Percentiles rank a stretch among this genome's conserved stretches.
Conservation (phyloP, 2,888 invertebrate genomes). For the Lamellibrachia satsuma region DNA sequence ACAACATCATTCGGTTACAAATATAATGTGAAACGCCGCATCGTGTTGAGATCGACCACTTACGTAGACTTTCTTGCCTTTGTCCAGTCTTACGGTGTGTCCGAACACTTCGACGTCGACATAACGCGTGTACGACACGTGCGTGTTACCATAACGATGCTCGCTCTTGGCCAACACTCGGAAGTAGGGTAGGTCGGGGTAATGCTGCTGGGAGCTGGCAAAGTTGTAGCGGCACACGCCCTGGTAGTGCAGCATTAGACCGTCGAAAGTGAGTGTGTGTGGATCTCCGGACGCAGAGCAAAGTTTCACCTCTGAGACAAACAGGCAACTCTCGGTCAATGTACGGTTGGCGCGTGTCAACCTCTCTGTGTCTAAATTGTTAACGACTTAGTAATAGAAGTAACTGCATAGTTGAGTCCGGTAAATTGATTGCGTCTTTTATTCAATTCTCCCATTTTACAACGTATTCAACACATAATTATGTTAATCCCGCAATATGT, state of each 20-base stretch:
- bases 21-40: background rate
- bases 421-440: too few species aligned
- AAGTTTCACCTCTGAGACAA: conserved; percentile 14
- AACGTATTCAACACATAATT: too few species aligned
- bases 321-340: background rate
- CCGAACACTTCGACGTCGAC: conserved; percentile 22
- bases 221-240: conserved; percentile 24
- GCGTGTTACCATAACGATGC: background rate
- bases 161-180: background rate
- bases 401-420: too few species aligned
- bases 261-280: conserved; percentile 21
- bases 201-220: background rate
- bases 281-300: conserved; percentile 23
- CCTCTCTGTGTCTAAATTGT: too few species aligned
- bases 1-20: background rate
- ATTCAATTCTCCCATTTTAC: too few species aligned
- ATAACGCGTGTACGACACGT: conserved; percentile 18
- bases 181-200: background rate
- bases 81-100: background rate
- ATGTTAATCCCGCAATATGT: too few species aligned
- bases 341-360: background rate
- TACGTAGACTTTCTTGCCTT: background rate
- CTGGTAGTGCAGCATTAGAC: conserved; percentile 20
- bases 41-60: background rate
- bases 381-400: too few species aligned